A percentile compares a stretch with the other conserved stretches of the same genome.
These are phyloP conservation scores for Poeciliopsis occidentalis DNA, from an alignment of 2,113 vertebrate species.

Conservation along the genomic window DNA sequence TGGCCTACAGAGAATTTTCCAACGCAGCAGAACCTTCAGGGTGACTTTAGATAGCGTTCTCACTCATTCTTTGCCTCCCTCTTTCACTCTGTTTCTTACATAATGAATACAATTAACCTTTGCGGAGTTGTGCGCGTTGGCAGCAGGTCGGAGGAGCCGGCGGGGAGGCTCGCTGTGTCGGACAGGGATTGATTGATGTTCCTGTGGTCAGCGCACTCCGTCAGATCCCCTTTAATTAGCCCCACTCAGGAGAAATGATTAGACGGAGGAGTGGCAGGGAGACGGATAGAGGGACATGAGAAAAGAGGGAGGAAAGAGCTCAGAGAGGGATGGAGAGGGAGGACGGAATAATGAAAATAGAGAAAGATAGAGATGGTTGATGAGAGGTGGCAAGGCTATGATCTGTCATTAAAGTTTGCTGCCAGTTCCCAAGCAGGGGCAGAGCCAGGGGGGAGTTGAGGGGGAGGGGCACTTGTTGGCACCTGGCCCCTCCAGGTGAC, in stretches of 20 bases:
- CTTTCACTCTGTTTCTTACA: conserved; percentile 59
- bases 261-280: conserved; percentile 58
- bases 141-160: conserved; percentile 61
- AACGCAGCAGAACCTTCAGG: conserved; percentile 58
- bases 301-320: conserved; percentile 17
- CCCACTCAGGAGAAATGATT: conserved; percentile 65
- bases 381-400: conserved; percentile 47
- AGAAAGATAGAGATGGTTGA: conserved; percentile 13
- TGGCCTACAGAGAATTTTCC: conserved; percentile 47
- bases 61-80: conserved; percentile 26
- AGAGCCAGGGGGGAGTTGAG: too few relatives aligned
- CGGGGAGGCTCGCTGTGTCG: conserved; percentile 43
- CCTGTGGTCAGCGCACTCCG: conserved; percentile 66
- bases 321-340: conserved; percentile 18
- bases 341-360: conserved; percentile 10
- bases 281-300: conserved; percentile 38
- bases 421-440: conserved; percentile 26
- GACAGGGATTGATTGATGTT: conserved; percentile 80
- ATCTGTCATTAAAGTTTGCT: conserved; percentile 40
- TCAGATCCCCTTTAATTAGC: conserved; percentile 74
- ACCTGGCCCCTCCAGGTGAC: too few relatives aligned
- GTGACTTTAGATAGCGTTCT: conserved; percentile 60
- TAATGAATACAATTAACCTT: conserved; percentile 82
- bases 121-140: conserved; percentile 53
- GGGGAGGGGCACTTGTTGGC: too few relatives aligned